Conservation (phyloP, 2,797 vertebrate species). For the Epinephelus malabaricus region DNA sequence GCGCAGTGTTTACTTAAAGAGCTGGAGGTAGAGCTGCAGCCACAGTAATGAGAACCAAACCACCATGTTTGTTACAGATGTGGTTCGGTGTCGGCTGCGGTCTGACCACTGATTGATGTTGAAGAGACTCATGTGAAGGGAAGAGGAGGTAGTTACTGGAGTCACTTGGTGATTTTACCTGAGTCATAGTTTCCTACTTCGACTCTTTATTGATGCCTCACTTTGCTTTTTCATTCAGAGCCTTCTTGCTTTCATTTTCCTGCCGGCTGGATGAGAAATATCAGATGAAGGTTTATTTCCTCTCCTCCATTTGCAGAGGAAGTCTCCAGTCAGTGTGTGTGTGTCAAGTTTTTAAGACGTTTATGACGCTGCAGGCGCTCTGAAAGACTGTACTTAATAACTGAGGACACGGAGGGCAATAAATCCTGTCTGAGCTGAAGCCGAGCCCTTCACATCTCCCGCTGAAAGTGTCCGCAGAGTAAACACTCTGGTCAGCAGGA, state of each 20-base stretch:
- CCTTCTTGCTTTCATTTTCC: conserved; percentile 14
- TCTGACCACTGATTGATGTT: conserved; percentile 67
- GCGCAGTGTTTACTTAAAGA: conserved; percentile 84
- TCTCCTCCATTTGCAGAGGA: conserved; percentile 47
- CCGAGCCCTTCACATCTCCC: conserved; percentile 76
- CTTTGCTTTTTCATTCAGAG: conserved; percentile 40
- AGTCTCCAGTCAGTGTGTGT: conserved; percentile 50
- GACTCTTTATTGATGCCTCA: conserved; percentile 41
- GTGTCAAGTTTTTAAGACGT: conserved; percentile 75
- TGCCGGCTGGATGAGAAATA: conserved; percentile 55
- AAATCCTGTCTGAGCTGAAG: conserved; percentile 80
- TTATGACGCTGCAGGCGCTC: conserved; percentile 72
- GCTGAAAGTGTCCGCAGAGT: conserved; percentile 80
- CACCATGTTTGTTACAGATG: conserved; percentile 80
- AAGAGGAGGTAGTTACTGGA: conserved; percentile 46
- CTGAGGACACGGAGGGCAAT: conserved; percentile 73
- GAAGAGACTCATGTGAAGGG: conserved; percentile 36
- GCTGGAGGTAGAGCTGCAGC: conserved; percentile 68
- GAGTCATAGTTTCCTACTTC: conserved; percentile 50
- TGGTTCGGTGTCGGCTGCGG: conserved; percentile 76
- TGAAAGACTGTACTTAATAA: conserved; percentile 82
- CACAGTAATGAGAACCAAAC: conserved; percentile 82
- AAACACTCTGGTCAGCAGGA: conserved; percentile 84
- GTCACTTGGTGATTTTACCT: conserved; percentile 48
- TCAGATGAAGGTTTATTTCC: conserved; percentile 71